Conservation (phyloP, 2,113 vertebrate species). For the Cyanoderma ruficeps region DNA sequence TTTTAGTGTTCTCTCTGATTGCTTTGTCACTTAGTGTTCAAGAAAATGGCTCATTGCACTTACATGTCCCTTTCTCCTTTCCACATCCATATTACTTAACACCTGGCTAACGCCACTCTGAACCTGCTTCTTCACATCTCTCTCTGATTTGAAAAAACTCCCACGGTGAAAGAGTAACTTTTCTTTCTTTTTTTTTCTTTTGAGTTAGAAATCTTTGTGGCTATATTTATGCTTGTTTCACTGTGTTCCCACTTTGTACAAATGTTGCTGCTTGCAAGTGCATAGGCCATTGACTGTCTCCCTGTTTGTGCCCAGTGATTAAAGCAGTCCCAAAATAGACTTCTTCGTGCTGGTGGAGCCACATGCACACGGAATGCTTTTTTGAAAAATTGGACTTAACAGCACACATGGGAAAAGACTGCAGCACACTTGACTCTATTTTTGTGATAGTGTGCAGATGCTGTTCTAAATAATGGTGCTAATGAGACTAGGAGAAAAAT, state of each 20-base stretch:
- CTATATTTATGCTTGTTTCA: not conserved
- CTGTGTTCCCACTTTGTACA: not conserved
- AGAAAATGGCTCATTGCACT: not conserved
- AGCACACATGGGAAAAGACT: not conserved
- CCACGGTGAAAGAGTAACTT: not conserved
- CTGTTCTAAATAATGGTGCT: not conserved
- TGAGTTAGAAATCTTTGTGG: not conserved
- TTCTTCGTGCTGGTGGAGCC: not conserved
- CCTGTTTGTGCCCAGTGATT: not conserved
- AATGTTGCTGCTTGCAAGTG: not conserved
- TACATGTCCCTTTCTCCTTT: not conserved
- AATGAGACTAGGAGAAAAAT: not conserved
- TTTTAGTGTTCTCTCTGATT: not conserved
- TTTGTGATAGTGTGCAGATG: not conserved
- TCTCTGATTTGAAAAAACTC: not conserved
- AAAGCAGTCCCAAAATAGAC: not conserved
- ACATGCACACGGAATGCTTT: accelerated
- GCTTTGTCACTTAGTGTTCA: not conserved
- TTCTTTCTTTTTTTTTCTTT: not conserved
- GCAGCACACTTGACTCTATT: not conserved
- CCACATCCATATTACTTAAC: not conserved
- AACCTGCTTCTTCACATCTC: not conserved
- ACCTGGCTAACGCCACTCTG: not conserved
- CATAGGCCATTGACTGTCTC: not conserved
- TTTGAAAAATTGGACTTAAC: not conserved